Evolutionary conservation across 2,888 invertebrate species (phyloP), one percentile per base, ranked within the genome.

Genomic region (Dasypolia templi): DNA sequence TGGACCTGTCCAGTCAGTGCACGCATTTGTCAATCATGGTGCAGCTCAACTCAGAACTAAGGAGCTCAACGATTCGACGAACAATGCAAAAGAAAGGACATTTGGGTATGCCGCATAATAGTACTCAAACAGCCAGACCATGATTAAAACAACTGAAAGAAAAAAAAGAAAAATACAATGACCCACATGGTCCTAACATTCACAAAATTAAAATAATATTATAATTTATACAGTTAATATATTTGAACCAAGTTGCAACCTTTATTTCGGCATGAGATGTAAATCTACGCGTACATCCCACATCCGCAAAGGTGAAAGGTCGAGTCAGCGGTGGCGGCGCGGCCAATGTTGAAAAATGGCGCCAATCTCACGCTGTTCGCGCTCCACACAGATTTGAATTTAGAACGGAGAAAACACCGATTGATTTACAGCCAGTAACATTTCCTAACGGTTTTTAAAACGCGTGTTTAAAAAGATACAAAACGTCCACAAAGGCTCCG

Each of bases 381-480:
- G 76, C 71, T 68, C 81, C 79, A 69, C 79, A 74, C 70, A 81
- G 79, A 82, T 90, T 91, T 87, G 88, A 89, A 91, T 88, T 89
- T 89, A 78, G 85, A 88, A 87, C 79, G 75, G 68, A 83, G 85
- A 86, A 87, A 85, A 85, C 79, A 81, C 63, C 82, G 88, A 89
- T 91, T 90, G 91, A 91, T 91, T 91, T 91, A 91, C 84, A 79
- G 79, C 80, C 82, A 79, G 83, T 72, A 76, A 86, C 85, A 86
- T 86, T 86, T 86, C 66, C 77, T 79, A 84, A 75, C 75, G 71
- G 66, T 79, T 84, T 81, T 73, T 75, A 67, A 75, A 79, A 70
- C 46, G 75, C 72, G 84, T 83, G 67, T 67, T 72, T 59, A 63
- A 75, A 70, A 69, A 79, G 78, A 78, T 84, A 84, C 80, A 77